Conservation (phyloP, 35 echinoderm and acorn worm species). For the Lytechinus variegatus region DNA sequence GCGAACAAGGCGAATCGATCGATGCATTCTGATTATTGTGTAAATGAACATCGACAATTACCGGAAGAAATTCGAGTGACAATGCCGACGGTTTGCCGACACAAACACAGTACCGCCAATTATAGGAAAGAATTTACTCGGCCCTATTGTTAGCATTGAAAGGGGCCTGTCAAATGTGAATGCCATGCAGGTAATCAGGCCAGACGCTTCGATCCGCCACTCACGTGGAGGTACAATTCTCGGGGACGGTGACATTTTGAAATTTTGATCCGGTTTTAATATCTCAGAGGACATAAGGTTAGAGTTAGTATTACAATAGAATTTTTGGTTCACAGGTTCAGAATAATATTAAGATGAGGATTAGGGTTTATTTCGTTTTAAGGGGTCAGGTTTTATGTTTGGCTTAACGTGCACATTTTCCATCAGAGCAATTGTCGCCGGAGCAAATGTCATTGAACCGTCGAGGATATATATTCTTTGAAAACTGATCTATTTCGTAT, state of each 20-base stretch:
- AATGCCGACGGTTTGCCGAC: not conserved
- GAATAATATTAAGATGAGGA: too few relatives aligned
- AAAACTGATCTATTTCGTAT: not conserved
- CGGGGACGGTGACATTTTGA: not conserved
- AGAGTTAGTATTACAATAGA: too few relatives aligned
- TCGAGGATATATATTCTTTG: too few relatives aligned
- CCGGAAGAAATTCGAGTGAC: not conserved
- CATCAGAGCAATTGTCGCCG: too few relatives aligned
- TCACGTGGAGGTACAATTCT: not conserved
- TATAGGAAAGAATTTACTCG: not conserved
- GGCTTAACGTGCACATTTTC: too few relatives aligned
- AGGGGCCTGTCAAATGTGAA: not conserved
- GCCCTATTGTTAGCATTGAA: not conserved
- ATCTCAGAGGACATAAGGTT: too few relatives aligned
- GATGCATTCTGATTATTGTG: slow-evolving; percentile 11
- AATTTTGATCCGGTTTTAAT: too few relatives aligned
- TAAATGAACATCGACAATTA: not conserved
- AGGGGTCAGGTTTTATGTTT: not conserved
- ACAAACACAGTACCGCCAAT: slow-evolving; percentile 1
- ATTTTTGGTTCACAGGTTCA: too few relatives aligned
- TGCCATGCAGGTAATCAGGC: not conserved
- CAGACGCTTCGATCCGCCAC: not conserved
- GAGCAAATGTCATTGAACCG: too few relatives aligned
- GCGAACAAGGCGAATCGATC: not conserved
- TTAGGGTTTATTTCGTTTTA: not conserved